These are phyloP conservation scores for human (Homo sapiens) DNA, from an alignment of 2,113 vertebrate species.

Conservation along the genomic window DNA sequence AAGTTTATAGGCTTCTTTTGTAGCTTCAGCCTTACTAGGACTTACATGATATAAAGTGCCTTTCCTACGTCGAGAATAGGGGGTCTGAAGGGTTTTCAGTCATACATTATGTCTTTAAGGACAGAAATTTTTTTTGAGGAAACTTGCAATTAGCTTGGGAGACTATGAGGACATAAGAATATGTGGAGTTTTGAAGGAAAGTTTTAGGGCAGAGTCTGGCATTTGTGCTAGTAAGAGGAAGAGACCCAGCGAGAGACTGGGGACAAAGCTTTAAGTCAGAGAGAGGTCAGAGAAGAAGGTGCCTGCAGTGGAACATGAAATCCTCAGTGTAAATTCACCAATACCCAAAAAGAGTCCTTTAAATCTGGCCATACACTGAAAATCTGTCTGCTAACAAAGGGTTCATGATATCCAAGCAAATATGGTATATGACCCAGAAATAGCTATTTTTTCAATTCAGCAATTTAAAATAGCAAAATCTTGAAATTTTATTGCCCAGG, in stretches of 20 bases:
- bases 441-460: background rate
- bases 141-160: background rate
- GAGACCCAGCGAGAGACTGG: background rate
- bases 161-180: background rate
- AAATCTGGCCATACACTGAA: background rate
- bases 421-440: background rate
- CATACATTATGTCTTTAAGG: background rate
- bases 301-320: background rate
- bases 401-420: background rate
- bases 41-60: background rate
- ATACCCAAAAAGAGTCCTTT: background rate
- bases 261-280: background rate
- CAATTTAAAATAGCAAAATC: constrained; percentile 23
- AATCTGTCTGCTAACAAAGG: background rate
- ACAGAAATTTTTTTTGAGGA: background rate
- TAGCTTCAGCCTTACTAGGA: background rate
- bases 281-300: background rate
- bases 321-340: background rate
- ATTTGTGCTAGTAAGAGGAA: background rate
- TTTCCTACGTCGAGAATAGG: background rate
- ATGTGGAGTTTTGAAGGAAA: background rate
- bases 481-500: background rate
- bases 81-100: background rate
- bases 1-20: background rate
- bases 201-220: background rate